Conservation (phyloP, 2,797 vertebrate genomes). For the Hephaestus fuliginosus region DNA sequence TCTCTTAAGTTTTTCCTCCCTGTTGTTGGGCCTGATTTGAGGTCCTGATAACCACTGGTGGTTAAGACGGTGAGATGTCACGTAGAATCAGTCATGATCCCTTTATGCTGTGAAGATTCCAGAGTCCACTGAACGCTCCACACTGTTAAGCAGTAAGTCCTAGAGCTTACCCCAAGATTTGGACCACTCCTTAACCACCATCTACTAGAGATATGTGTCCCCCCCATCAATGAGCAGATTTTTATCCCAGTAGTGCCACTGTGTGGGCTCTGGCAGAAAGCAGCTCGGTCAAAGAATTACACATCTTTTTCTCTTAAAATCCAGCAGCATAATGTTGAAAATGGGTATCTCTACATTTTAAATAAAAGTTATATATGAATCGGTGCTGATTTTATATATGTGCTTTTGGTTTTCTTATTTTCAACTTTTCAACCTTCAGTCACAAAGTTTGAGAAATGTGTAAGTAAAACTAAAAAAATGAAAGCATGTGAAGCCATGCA, state of each 20-base stretch:
- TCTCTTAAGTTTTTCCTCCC: constrained; percentile 62
- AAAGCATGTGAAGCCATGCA: constrained; percentile 97
- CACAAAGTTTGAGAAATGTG: constrained; percentile 98
- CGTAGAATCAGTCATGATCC: constrained; percentile 75
- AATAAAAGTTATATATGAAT: constrained; percentile 99
- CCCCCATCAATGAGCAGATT: constrained; percentile 79
- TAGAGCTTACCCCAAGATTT: constrained; percentile 80
- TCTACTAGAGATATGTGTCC: constrained; percentile 84
- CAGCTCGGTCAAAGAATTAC: constrained; percentile 87
- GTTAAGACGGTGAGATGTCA: constrained; percentile 76
- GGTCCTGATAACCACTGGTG: constrained; percentile 83
- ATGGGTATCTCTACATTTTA: constrained; percentile 99
- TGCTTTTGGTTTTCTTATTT: constrained; percentile 98
- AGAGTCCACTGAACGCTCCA: constrained; percentile 65
- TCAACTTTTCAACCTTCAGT: constrained; percentile 96
- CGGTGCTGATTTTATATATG: constrained; percentile 99
- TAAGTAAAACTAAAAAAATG: constrained; percentile 93
- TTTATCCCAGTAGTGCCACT: constrained; percentile 95
- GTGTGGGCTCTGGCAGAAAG: constrained; percentile 92
- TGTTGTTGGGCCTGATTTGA: constrained; percentile 70
- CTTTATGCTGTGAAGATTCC: constrained; percentile 82
- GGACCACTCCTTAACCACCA: constrained; percentile 84
- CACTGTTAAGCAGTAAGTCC: constrained; percentile 70
- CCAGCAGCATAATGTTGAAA: constrained; percentile 99
- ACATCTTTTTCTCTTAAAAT: constrained; percentile 89